Evolutionary conservation across 2,888 invertebrate genomes (phyloP), one percentile per base, ranked within the genome.

Genomic region (Torymus texanus): DNA sequence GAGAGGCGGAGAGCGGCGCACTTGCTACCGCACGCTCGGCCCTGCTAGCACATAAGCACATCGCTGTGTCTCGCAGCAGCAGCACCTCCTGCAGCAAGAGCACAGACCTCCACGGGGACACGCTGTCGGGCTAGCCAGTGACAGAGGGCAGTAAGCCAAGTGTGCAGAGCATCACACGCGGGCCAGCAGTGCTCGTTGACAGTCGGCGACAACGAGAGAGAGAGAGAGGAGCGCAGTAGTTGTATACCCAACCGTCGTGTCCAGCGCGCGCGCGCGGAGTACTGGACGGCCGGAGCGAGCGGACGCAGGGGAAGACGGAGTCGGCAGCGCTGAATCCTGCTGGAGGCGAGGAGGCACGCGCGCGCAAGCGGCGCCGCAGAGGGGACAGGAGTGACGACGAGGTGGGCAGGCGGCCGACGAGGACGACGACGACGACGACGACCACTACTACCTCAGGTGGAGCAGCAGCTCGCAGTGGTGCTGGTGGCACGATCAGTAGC

Each of bases 291-390:
- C 11, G 21, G 29, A 58, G 56, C 41, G 41, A 18, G 66, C 41
- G 16, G 41, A 41, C 62, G 5, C 41, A 71, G 65, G 56, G 66
- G 76, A 61, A 21, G 70, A 63, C 65, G 77, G 61, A 56, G 56
- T 61, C 77, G 71, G 77, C 67, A 74, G 51, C 41, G 72, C 56
- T 50, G 61, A 41, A 41, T 41, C 13, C 29, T 10, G 56, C 41
- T 56, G 50, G 41, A 41, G 41, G 70, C 13, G 59, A 62, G 21
- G 59, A 61, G 50, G 56, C 51, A 21, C 14, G 51, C 3, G 65
- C 41, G 71, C 77, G 67, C n/a, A 75, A 59, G 55, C 76, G 66
- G 67, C 79, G 62, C 51, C 76, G 78, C 51, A 56, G 62, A 72
- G 55, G 56, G 41, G 41, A 41, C 41, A 41, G 41, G 41, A 41